Base-by-base conservation (phyloP, 1,140 invertebrate species). In the Dendrolimus kikuchii region DNA sequence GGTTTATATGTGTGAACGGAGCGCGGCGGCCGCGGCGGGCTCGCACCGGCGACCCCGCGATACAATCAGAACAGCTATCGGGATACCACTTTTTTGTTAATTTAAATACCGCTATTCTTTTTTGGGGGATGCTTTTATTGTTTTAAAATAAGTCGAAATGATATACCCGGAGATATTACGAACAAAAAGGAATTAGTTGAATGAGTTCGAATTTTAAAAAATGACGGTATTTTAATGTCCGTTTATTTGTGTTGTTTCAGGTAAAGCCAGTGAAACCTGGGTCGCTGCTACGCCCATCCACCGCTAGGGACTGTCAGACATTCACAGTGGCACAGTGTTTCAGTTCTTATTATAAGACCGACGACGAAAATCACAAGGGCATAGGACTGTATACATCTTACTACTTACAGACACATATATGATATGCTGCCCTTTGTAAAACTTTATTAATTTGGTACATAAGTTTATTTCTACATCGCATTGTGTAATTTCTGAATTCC, bases 71-170 rank as follows among this genome's bases (percentile, higher is more conserved):
- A 68, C 66, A 65, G 59, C 75, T 72, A 84, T 81, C 75, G 57
- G 58, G 63, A 60, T 60, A 70, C 65, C 71, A 66, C 68, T 81
- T 80, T 82, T 82, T 80, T 80, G 66, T 76, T 81, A 74, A 85
- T 81, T 82, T 81, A 83, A 77, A 77, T 81, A 78, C 76, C 72
- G 74, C 75, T 81, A 79, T 76, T 78, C 68, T 77, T 84, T 80
- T 80, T 76, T 41, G 68, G 59, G 59, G 61, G 61, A 59, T 57
- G 67, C 64, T 70, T 68, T 77, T 76, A 68, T 68, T 67, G 62
- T 70, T 59, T 59, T 57, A 57, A 59, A 69, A 71, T 64, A 64
- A 70, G 64, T 40, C 38, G 40, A 60, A 49, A 45, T 49, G 53
- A 50, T 38, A 44, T 51, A 23, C 23, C 23, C 23, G 23, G 23